phyloP scores from a whole-genome alignment of 2,113 vertebrate genomes.

The Pedetes capensis region DNA sequence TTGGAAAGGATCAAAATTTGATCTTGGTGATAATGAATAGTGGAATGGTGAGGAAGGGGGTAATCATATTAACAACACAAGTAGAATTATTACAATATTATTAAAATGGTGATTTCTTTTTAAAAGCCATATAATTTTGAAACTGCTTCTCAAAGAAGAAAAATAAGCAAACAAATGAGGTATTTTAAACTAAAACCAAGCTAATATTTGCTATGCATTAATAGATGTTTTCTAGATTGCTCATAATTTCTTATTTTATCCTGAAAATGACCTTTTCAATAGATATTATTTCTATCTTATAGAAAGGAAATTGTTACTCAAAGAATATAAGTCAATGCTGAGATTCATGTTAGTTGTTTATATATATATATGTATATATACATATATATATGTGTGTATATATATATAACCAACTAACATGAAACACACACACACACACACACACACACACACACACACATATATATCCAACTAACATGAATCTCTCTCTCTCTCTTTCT shows the following conservation, averaged over 20 bases:
- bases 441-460: too few species aligned
- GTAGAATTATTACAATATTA: background rate
- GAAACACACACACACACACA: too few species aligned
- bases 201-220: background rate
- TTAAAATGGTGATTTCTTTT: background rate
- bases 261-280: background rate
- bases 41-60: background rate
- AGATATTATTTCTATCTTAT: background rate
- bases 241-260: background rate
- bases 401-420: too few species aligned
- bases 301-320: background rate
- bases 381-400: too few species aligned
- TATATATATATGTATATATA: too few species aligned
- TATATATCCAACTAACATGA: too few species aligned
- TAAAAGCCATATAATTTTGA: background rate
- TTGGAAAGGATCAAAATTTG: background rate
- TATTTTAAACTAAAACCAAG: background rate
- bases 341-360: background rate
- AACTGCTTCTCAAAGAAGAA: background rate
- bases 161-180: background rate
- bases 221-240: background rate
- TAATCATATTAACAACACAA: background rate
- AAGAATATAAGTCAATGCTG: background rate
- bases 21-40: background rate
- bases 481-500: too few species aligned